Conservation (phyloP, 2,113 vertebrate species). For the Propithecus coquereli region DNA sequence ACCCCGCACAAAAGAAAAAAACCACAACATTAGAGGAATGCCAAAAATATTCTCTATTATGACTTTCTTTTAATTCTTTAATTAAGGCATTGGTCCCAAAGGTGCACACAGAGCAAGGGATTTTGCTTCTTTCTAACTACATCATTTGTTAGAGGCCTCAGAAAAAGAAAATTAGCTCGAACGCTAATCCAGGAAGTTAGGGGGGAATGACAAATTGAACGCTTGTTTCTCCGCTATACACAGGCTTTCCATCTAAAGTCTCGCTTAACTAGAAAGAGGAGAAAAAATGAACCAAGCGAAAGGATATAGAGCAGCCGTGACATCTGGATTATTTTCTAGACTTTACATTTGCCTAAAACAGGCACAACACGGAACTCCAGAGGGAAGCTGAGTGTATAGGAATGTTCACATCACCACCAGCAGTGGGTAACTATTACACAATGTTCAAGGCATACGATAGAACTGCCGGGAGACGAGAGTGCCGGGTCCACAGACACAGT, state of each 20-base stretch:
- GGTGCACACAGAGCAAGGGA: constrained; percentile 74
- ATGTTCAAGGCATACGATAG: constrained; percentile 73
- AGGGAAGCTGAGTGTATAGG: constrained; percentile 31
- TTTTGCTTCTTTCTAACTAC: constrained; percentile 58
- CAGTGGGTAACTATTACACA: constrained; percentile 64
- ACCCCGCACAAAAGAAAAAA: constrained; percentile 52
- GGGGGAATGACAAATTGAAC: constrained; percentile 11
- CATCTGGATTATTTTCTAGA: background rate
- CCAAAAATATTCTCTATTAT: constrained; percentile 72
- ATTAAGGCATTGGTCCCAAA: constrained; percentile 78
- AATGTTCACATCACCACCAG: constrained; percentile 46
- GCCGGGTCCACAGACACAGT: constrained; percentile 80
- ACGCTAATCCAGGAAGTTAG: constrained; percentile 55
- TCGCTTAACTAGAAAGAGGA: constrained; percentile 53
- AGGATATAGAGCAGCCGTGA: constrained; percentile 65
- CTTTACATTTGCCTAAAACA: constrained; percentile 31
- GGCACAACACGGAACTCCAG: constrained; percentile 33
- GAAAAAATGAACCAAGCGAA: constrained; percentile 72
- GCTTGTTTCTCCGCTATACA: background rate
- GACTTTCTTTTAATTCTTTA: constrained; percentile 68
- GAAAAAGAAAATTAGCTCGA: constrained; percentile 39
- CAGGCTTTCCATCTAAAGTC: constrained; percentile 73
- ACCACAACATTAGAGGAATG: constrained; percentile 76
- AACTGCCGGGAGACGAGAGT: constrained; percentile 78
- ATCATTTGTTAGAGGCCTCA: constrained; percentile 52